Conservation (phyloP, 2,888 invertebrate genomes). For the Adelognathus sp. region DNA sequence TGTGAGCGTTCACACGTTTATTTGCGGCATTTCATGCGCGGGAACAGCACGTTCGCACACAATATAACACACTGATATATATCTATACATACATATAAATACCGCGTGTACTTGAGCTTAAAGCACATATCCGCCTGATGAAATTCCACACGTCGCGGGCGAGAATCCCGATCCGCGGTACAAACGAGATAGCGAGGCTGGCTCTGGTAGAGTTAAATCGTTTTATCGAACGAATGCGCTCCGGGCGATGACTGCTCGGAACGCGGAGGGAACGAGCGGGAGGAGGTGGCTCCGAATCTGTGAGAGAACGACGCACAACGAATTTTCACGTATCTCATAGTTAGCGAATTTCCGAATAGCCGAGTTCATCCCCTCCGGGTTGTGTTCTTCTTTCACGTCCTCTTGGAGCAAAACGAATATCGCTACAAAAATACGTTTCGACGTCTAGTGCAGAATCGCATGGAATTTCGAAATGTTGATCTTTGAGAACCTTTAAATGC, state of each 20-base stretch:
- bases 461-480: too few species aligned
- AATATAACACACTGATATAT: neutral
- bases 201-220: slow-evolving; percentile 40
- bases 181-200: slow-evolving; percentile 22
- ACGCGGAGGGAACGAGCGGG: neutral
- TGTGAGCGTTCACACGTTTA: slow-evolving; percentile 8
- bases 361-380: neutral
- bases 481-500: too few species aligned
- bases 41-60: slow-evolving; percentile 3
- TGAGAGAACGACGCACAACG: slow-evolving; percentile 45
- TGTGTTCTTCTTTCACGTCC: neutral
- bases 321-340: slow-evolving; percentile 48
- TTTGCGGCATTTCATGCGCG: neutral
- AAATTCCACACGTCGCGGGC: slow-evolving; percentile 49
- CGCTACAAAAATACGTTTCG: neutral
- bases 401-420: neutral
- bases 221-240: slow-evolving; percentile 54
- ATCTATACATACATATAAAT: neutral
- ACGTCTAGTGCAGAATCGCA: too few species aligned
- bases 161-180: neutral
- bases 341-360: neutral
- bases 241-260: slow-evolving; percentile 39
- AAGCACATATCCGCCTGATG: slow-evolving; percentile 48
- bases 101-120: slow-evolving; percentile 14
- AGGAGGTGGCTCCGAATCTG: slow-evolving; percentile 32